Evolutionary conservation across 1,140 invertebrate species (phyloP), one percentile per base, ranked within the genome.

Genomic region (Drosophila prosaltans): DNA sequence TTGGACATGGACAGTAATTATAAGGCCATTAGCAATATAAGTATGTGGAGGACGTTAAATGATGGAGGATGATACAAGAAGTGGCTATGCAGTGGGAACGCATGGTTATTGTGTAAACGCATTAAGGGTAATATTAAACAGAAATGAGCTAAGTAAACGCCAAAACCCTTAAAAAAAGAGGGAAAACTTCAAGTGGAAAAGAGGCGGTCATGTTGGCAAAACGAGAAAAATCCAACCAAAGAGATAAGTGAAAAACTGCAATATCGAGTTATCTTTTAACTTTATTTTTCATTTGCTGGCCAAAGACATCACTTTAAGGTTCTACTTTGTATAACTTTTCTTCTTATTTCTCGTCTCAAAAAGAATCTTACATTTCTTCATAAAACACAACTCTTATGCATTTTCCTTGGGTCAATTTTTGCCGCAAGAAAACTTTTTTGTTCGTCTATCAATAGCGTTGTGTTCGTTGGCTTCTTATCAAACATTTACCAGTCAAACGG

Each of bases 31-130:
- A 86, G 83, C 80, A 80, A 69, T 62, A 16, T 16, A 16, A 16
- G 70, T 74, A n/a, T 10, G 1, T 48, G 6, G 24, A 8, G 30
- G 39, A 39, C 45, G 21, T 24, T 48, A 48, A 48, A 48, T 48
- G 45, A 48, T 48, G 32, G 6, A 7, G 32, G 32, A 36, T 36
- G 32, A 36, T 36, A 36, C 32, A 5, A 36, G 32, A 36, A 36
- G 32, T 36, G 32, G 32, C 6, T 36, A 36, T 6, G 16, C 30
- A 55, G 51, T 48, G 54, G 30, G 45, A 61, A 70, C 79, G 83
- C 83, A 88, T 88, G 84, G 83, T 89, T 83, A 83, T 88, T 88
- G 83, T 88, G 83, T 83, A 83, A 88, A 83, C 78, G 80, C 83
- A 88, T 88, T 88, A 89, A 89, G 83, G 77, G 77, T 78, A 83